Conservation (phyloP, 2,888 invertebrate species). For the Glaucopsyche alexis region DNA sequence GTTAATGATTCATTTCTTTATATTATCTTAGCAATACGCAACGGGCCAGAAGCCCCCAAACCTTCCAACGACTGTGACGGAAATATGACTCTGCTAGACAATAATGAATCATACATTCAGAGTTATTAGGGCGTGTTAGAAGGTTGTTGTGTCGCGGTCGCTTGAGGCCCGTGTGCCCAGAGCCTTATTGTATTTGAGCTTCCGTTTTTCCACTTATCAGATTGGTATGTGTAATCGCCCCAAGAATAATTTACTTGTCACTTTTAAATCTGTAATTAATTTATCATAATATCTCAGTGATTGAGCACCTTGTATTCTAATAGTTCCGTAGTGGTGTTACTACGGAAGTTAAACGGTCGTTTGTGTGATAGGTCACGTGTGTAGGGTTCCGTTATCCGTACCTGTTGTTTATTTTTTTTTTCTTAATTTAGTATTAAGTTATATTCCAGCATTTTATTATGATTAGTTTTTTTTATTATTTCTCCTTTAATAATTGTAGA, state of each 20-base stretch:
- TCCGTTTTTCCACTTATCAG: slow-evolving; percentile 9
- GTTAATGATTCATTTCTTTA: too few relatives aligned
- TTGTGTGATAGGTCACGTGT: neutral
- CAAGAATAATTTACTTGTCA: neutral
- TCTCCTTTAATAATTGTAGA: too few relatives aligned
- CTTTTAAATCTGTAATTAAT: slow-evolving; percentile 2
- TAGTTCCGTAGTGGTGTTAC: neutral
- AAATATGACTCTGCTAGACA: too few relatives aligned
- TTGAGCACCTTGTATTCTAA: neutral
- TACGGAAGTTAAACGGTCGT: neutral
- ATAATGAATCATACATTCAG: too few relatives aligned
- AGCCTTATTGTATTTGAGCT: neutral
- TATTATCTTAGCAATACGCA: too few relatives aligned
- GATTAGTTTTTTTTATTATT: too few relatives aligned
- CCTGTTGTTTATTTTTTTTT: neutral
- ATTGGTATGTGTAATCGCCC: neutral
- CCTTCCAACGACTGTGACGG: too few relatives aligned
- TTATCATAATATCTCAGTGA: neutral
- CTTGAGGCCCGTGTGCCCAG: neutral
- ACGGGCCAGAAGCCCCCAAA: too few relatives aligned
- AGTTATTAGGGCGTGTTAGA: too few relatives aligned
- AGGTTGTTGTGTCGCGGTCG: too few relatives aligned
- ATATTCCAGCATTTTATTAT: too few relatives aligned
- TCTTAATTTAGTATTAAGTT: too few relatives aligned
- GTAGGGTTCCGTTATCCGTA: neutral